phyloP scores from a whole-genome alignment of 1,140 invertebrate genomes.

The Carposina sasakii region DNA sequence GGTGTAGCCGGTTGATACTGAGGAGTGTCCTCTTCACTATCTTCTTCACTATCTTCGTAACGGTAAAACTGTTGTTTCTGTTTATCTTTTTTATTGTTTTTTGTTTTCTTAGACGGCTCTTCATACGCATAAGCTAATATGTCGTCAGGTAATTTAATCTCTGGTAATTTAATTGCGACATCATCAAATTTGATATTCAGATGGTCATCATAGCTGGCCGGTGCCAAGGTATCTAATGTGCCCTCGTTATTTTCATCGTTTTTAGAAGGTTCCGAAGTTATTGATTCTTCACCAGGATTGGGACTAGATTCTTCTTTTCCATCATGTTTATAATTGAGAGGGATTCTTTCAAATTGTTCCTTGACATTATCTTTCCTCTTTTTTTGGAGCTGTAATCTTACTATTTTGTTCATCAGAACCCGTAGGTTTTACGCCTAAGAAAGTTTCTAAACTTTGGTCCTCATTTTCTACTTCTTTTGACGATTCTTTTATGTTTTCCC shows the following conservation, averaged over 20 bases:
- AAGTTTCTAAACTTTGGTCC: constrained; percentile 24
- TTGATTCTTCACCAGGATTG: constrained; percentile 11
- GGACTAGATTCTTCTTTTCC: constrained; percentile 14
- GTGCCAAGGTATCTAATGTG: constrained; percentile 30
- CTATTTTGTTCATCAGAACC: constrained; percentile 15
- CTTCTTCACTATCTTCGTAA: constrained; percentile 32
- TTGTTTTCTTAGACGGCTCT: constrained; percentile 23
- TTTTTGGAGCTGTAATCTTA: constrained; percentile 19
- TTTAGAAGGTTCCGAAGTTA: constrained; percentile 3
- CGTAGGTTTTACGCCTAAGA: constrained; percentile 18
- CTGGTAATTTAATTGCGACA: constrained; percentile 49
- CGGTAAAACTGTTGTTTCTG: constrained; percentile 22
- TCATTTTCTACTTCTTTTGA: constrained; percentile 21
- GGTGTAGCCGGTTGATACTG: constrained; percentile 25
- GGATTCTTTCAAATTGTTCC: constrained; percentile 67
- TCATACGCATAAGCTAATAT: constrained; percentile 44
- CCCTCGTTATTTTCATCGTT: constrained; percentile 25
- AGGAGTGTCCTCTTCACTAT: constrained; percentile 27
- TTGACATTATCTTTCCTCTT: constrained; percentile 42
- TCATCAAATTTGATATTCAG: constrained; percentile 57
- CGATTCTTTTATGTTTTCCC: constrained; percentile 33
- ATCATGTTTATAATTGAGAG: constrained; percentile 60
- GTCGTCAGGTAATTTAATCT: constrained; percentile 60
- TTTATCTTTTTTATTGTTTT: constrained; percentile 21
- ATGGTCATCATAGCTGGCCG: constrained; percentile 45